Base-by-base conservation (phyloP, 2,797 vertebrate genomes). In the Pristis pectinata region DNA sequence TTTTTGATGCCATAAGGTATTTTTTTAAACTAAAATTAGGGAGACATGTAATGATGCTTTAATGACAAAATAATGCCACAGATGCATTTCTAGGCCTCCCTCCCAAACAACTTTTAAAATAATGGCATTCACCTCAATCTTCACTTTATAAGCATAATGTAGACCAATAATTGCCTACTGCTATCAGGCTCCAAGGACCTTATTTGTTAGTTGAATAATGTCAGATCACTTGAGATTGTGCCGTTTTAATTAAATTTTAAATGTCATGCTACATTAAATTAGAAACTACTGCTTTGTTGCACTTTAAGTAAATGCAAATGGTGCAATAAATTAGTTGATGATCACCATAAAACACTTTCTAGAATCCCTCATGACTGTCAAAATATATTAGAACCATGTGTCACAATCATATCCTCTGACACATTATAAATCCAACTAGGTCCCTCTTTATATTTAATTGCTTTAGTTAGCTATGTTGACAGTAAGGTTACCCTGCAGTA, bases 161-260 rank as follows among this genome's bases (percentile, higher is more conserved):
- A 24, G 70, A 49, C 70, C 49, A 94, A 94, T 76, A 76, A 94
- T 94, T 94, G 70, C 44, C 27, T 49, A 1, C 24, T 94, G 30
- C 27, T 53, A 74, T 94, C 44, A 94, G 92, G 13, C 92, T 74
- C 64, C 24, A 30, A 70, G 41, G 92, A 74, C 56, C 92, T 94
- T 94, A 94, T 76, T 94, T 94, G 92, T 76, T 74, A 19, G 70
- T 53, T 76, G 67, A 94, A 94, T 92, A 92, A 92, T 94, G 92
- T 94, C 67, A 94, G 92, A 94, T 94, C 92, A 94, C 70, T 76
- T n/a, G 92, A 94, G 70, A 74, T 94, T 49, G 92, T 76, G 92
- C 92, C 72, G 53, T 74, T 74, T 94, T 94, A 94, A 94, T 94
- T 94, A 94, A 34, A 27, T 76, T 94, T 94, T 94, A 94, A 94